phyloP scores from a whole-genome alignment of 2,888 invertebrate genomes.

The Phortica magna region DNA sequence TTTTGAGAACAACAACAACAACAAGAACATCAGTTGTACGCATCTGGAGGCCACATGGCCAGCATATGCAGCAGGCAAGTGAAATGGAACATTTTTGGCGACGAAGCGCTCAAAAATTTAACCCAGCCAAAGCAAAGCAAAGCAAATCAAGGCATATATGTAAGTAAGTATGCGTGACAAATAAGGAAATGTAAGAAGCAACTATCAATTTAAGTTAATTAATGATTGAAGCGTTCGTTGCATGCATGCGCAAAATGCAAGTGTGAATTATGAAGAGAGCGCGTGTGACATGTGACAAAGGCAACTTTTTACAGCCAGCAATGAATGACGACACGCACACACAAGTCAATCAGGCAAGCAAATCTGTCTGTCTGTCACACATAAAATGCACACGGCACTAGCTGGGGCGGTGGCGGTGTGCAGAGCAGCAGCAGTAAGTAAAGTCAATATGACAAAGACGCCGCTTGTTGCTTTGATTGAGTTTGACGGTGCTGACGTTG shows the following conservation, averaged over 20 bases:
- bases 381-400: too few relatives aligned
- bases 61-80: not conserved
- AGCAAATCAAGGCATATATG: constrained; percentile 27
- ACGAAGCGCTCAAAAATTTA: too few relatives aligned
- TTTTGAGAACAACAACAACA: too few relatives aligned
- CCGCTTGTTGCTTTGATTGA: constrained; percentile 10
- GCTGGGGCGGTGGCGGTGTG: not conserved
- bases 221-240: constrained; percentile 38
- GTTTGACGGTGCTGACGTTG: not conserved
- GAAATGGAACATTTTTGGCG: too few relatives aligned
- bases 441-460: not conserved
- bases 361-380: too few relatives aligned
- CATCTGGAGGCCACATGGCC: not conserved
- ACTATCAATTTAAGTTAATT: constrained; percentile 42
- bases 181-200: not conserved
- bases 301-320: not conserved
- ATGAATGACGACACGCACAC: too few relatives aligned
- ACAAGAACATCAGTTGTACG: constrained; percentile 2
- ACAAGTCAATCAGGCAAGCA: too few relatives aligned
- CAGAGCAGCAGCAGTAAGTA: not conserved
- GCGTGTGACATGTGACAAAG: not conserved
- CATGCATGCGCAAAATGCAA: not conserved
- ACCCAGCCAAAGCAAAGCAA: not conserved
- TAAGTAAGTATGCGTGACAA: not conserved
- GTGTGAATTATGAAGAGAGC: too few relatives aligned